Evolutionary conservation across 2,888 invertebrate genomes (phyloP), one percentile per base, ranked within the genome.

Genomic region (Scaeva pyrastri): DNA sequence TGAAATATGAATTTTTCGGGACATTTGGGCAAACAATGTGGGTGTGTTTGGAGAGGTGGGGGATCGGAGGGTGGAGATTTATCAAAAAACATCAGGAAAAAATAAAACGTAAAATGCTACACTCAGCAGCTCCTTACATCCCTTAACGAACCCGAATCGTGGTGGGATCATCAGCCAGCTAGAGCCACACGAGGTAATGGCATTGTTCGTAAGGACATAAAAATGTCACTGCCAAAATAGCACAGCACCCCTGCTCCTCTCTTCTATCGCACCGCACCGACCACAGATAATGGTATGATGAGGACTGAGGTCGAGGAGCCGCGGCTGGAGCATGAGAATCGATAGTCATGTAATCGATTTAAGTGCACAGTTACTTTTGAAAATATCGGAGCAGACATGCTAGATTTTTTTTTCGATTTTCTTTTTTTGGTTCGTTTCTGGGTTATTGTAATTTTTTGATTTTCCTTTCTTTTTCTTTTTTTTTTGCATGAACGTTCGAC

Each of bases 331-430:
- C 56, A 64, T 26, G 70, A 70, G 58, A 71, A 71, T 80, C 58
- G 80, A 85, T 80, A 80, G 76, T 85, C 85, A 81, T 80, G 81
- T 81, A 81, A 85, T 81, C 85, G 85, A 85, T 85, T 72, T 81
- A 81, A 85, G 81, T 81, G 76, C 81, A 81, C 76, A 85, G 75
- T 85, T 68, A 68, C 72, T 56, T 73, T 85, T 52, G 52, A 62
- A 73, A 79, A 75, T 75, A 84, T 80, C 45, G 39, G n/a, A 72
- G 71, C 56, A 71, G 75, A 68, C 66, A 66, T 72, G 72, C 36
- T 66, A 52, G 16, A 12, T 66, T 56, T 26, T 66, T 56, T 19
- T 26, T 66, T 56, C 14, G 7, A 16, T 45, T 45, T 43, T 23
- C 31, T 55, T 76, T 26, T 11, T 60, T 21, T 48, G n/a, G 7